Base-by-base conservation (phyloP, 2,888 invertebrate species). In the Plemyria rubiginata region DNA sequence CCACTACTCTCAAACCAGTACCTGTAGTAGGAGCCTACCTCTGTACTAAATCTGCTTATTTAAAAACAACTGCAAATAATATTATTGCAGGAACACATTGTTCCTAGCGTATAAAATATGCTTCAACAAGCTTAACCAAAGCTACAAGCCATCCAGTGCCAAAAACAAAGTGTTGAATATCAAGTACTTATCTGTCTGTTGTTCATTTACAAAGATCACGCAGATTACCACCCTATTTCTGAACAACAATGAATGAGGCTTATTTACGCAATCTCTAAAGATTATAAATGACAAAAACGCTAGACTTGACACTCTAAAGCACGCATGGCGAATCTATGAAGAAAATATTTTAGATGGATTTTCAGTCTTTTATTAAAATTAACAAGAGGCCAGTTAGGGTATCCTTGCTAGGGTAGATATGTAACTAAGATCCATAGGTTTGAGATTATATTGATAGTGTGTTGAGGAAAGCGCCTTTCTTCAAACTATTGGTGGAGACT, bases 301-400 rank as follows among this genome's bases (percentile, higher is more conserved):
- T 48, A 58, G n/a, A 45, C 60, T 55, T 28, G 52, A 64, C 55
- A 65, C 60, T n/a, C n/a, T 54, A 48, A 80, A 82, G 81, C 84
- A 88, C 90, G 87, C 90, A 90, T 90, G 91, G 90, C 87, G 86
- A 84, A 82, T 77, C 57, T 60, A 54, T 55, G 65, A 4, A 38
- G 36, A 38, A n/a, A n/a, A n/a, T n/a, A n/a, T n/a, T n/a, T n/a
- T 11, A 57, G 63, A 28, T 38, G 40, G 7, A 58, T 15, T 50
- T 45, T n/a, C 4, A 36, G 29, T 54, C 22, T 22, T n/a, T n/a
- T 7, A 32, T 2, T 45, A 8, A 8, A 16, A n/a, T 41, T 36
- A 50, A 29, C 38, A 32, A 4, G 32, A 49, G 41, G 8, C 32
- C 41, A 59, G 4, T 8, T 13, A 15, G 11, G 8, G 22, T 16